These are phyloP conservation scores for Megalops atlanticus DNA, from an alignment of 2,113 vertebrate species.

Conservation along the genomic window DNA sequence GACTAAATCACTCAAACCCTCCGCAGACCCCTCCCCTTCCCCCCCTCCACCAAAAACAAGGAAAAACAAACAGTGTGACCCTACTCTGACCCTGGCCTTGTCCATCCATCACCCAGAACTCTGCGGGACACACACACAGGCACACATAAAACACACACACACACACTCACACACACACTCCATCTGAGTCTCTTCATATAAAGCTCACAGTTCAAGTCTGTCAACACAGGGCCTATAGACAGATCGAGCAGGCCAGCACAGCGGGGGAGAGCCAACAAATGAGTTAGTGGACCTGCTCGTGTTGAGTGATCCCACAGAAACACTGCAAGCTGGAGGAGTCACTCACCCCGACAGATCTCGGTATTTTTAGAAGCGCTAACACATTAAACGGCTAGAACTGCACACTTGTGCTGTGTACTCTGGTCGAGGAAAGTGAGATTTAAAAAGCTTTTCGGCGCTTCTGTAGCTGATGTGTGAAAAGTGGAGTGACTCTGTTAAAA, in stretches of 20 bases:
- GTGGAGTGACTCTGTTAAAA: neutral
- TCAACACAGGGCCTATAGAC: constrained; percentile 49
- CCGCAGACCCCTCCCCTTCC: constrained; percentile 46
- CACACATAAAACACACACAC: constrained; percentile 23
- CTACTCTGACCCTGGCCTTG: constrained; percentile 54
- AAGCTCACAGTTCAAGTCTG: constrained; percentile 48
- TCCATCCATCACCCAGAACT: constrained; percentile 68
- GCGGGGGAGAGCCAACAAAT: neutral
- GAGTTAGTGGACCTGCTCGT: neutral
- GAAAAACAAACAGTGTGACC: constrained; percentile 65
- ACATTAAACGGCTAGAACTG: neutral
- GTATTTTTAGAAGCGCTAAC: neutral
- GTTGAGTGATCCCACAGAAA: neutral
- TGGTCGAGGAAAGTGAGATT: neutral
- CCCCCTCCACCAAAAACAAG: constrained; percentile 56
- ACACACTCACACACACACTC: constrained; percentile 19
- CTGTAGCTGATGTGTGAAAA: neutral
- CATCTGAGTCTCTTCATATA: constrained; percentile 1
- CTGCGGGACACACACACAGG: constrained; percentile 29
- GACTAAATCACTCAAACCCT: constrained; percentile 46
- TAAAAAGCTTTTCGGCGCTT: neutral
- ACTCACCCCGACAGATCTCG: too few species aligned
- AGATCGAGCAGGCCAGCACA: constrained; percentile 30
- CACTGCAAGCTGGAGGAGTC: neutral
- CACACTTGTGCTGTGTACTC: neutral